Conservation (phyloP, 2,888 invertebrate genomes). For the Eulithis testata region DNA sequence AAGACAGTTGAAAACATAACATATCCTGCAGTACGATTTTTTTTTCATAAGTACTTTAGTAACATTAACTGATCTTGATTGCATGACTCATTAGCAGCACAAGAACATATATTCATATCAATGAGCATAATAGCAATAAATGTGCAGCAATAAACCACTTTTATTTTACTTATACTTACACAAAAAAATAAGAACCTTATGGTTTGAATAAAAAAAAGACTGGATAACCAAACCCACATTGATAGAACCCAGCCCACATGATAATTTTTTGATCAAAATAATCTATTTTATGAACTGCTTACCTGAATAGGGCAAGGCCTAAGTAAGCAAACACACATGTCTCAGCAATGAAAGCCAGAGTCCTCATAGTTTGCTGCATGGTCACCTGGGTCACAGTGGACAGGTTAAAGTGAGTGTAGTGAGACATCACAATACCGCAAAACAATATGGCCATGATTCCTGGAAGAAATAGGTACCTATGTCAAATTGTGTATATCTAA, state of each 20-base stretch:
- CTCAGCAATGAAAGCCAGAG: slow-evolving; percentile 98
- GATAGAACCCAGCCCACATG: too few species aligned
- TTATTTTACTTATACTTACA: too few species aligned
- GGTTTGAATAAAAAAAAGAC: too few species aligned
- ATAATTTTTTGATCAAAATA: not conserved
- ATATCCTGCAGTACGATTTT: too few species aligned
- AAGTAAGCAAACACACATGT: slow-evolving; percentile 99
- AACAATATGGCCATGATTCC: slow-evolving; percentile 99
- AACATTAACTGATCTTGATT: not conserved
- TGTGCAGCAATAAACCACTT: slow-evolving; percentile 21
- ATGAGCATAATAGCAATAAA: too few species aligned
- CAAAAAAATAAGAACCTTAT: too few species aligned
- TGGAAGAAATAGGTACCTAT: slow-evolving; percentile 62
- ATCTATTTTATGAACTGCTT: slow-evolving; percentile 21
- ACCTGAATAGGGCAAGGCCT: slow-evolving; percentile 92
- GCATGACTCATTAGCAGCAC: slow-evolving; percentile 6
- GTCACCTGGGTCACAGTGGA: slow-evolving; percentile 99
- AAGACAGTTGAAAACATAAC: too few species aligned
- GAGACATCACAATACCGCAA: slow-evolving; percentile 99
- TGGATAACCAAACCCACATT: too few species aligned
- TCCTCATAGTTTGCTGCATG: slow-evolving; percentile 99
- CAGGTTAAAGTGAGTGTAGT: slow-evolving; percentile 99
- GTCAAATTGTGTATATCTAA: not conserved
- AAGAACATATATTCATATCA: not conserved
- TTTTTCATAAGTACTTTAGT: too few species aligned